Base-by-base conservation (phyloP, 2,113 vertebrate species). In the Sylvietta virens region DNA sequence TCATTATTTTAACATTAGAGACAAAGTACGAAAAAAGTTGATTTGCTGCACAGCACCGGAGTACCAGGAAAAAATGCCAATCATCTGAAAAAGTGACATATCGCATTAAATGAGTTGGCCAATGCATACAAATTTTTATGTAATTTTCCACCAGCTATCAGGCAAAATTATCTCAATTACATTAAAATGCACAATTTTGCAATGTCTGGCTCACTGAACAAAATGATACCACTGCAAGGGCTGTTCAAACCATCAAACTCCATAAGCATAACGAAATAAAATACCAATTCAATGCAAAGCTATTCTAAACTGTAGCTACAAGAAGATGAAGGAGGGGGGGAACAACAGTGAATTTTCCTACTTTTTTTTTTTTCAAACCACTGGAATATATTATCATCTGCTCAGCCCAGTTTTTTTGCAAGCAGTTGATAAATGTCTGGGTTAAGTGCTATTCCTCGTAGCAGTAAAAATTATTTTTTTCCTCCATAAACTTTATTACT, bases 251-350 rank as follows among this genome's bases (percentile, higher is more conserved):
- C 69, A 94, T 92, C 69, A 93, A 92, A 95, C 24, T 74, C 89
- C 58, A n/a, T 79, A 86, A 90, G 74, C 57, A 87, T 94, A 95
- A 93, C 28, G 4, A 93, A 96, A 95, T 94, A 88, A 95, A 97
- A 95, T 79, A 66, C 30, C 60, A 81, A 76, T 91, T 93, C 94
- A 93, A 91, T 60, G 71, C n/a, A 94, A 95, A 88, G 57, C 28
- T 79, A 72, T 83, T 93, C 74, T 88, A 78, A 96, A 93, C 70
- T 94, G 80, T 95, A 93, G 39, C 77, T 96, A 95, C 60, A 84
- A 73, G 81, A 95, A 78, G 66, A 76, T 58, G 45, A 39, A 37
- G 30, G 31, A 47, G 50, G 8, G 37, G 28, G 5, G 7, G 3
- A 23, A 39, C 81, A 78, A n/a, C 11, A 81, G 20, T 3, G 4